These are phyloP conservation scores for Drosophila siamana DNA, from an alignment of 2,888 invertebrate species.

Conservation along the genomic window DNA sequence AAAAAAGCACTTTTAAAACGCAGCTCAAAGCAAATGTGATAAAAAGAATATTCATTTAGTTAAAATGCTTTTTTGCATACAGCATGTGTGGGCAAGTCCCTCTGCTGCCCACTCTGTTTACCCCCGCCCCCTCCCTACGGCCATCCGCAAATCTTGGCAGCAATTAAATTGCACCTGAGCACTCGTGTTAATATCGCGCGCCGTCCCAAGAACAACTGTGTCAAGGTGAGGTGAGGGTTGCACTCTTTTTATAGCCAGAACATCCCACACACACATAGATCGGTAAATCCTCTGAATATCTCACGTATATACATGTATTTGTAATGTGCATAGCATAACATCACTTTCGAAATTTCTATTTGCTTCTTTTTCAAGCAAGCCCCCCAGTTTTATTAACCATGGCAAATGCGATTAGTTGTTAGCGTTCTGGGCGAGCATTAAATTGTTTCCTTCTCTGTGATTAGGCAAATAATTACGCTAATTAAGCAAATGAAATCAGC, in stretches of 20 bases:
- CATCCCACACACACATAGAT: background rate
- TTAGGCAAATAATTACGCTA: constrained; percentile 23
- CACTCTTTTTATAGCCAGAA: constrained; percentile 65
- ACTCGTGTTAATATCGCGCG: constrained; percentile 61
- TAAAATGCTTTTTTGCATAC: constrained; percentile 41
- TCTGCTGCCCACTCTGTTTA: background rate
- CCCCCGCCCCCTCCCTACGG: background rate
- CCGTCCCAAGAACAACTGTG: constrained; percentile 54
- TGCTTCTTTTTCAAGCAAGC: background rate
- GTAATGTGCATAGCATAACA: constrained; percentile 4
- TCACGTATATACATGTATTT: constrained; percentile 9
- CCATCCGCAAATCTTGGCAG: constrained; percentile 74
- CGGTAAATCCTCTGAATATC: background rate
- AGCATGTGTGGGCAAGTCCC: background rate
- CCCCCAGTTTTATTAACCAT: constrained; percentile 21
- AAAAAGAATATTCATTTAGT: constrained; percentile 46
- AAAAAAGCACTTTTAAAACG: constrained; percentile 2
- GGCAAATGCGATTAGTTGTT: constrained; percentile 16
- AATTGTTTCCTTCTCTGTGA: constrained; percentile 7
- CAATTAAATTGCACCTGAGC: constrained; percentile 80
- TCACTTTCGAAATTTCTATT: constrained; percentile 1
- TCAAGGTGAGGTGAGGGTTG: constrained; percentile 81
- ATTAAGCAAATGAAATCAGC: constrained; percentile 18
- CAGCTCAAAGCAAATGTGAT: constrained; percentile 30
- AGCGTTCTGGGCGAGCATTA: background rate